These are phyloP conservation scores for Cromileptes altivelis DNA, from an alignment of 2,113 vertebrate genomes.

Conservation along the genomic window DNA sequence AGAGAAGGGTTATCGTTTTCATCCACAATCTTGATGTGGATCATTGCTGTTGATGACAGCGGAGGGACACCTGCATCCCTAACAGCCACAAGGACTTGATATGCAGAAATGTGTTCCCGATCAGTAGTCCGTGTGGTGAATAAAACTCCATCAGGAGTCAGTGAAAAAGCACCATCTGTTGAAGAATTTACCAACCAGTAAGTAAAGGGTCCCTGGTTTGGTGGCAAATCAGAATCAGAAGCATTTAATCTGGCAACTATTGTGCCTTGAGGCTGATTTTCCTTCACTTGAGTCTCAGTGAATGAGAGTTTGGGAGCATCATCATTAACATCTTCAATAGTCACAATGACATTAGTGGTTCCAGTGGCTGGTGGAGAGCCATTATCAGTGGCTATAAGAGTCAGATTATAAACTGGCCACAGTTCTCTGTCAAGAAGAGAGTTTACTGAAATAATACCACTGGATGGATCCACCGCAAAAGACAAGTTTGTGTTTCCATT, in stretches of 20 bases:
- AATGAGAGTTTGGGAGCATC: slow-evolving; percentile 75
- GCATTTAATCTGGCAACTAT: slow-evolving; percentile 77
- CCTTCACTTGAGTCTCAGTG: slow-evolving; percentile 73
- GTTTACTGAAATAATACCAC: slow-evolving; percentile 77
- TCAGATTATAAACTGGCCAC: slow-evolving; percentile 82
- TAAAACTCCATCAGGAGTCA: slow-evolving; percentile 82
- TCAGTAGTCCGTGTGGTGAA: slow-evolving; percentile 77
- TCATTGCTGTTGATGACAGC: slow-evolving; percentile 77
- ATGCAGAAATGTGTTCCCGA: slow-evolving; percentile 70
- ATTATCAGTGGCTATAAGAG: slow-evolving; percentile 80
- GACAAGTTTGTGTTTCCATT: slow-evolving; percentile 79
- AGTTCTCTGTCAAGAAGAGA: slow-evolving; percentile 82
- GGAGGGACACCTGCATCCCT: slow-evolving; percentile 82
- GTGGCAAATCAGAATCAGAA: slow-evolving; percentile 80
- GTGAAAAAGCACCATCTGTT: slow-evolving; percentile 65
- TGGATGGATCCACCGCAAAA: slow-evolving; percentile 78
- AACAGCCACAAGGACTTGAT: slow-evolving; percentile 74
- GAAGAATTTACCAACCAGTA: slow-evolving; percentile 78
- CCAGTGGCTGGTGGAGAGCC: slow-evolving; percentile 81
- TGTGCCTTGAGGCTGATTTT: slow-evolving; percentile 84
- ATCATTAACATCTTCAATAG: slow-evolving; percentile 82
- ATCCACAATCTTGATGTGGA: slow-evolving; percentile 80
- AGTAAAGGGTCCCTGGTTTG: slow-evolving; percentile 83
- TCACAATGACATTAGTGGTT: slow-evolving; percentile 74
- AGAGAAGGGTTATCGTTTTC: slow-evolving; percentile 84